Evolutionary conservation across 2,797 vertebrate genomes (phyloP).

Genomic region (Enteromius treurensis): DNA sequence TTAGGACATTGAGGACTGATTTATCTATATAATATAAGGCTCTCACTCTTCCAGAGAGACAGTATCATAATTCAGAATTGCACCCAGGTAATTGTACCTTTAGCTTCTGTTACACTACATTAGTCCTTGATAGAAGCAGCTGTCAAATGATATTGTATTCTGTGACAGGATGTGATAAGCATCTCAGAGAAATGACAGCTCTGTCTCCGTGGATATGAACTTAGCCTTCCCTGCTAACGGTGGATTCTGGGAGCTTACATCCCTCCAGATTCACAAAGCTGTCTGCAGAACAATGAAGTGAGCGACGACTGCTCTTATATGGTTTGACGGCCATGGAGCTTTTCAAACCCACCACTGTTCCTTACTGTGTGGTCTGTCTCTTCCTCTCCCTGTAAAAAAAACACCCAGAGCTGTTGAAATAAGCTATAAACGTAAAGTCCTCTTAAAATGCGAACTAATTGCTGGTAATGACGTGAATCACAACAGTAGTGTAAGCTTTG

Average conservation of each 20-base stretch:
- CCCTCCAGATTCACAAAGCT: constrained; percentile 1
- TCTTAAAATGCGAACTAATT: not conserved
- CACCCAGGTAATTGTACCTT: constrained; percentile 62
- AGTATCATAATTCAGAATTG: constrained; percentile 53
- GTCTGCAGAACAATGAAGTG: constrained; percentile 15
- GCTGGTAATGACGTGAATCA: not conserved
- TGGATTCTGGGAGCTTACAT: not conserved
- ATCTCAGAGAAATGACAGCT: constrained; percentile 39
- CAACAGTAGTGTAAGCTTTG: not conserved
- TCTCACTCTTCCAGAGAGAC: constrained; percentile 60
- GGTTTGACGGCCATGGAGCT: not conserved
- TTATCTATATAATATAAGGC: constrained; percentile 41
- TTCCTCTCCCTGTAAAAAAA: not conserved
- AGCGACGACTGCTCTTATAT: constrained; percentile 9
- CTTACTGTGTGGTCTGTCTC: not conserved
- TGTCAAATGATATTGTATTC: constrained; percentile 44
- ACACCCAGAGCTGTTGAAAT: not conserved
- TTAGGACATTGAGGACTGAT: not conserved
- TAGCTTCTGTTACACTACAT: constrained; percentile 56
- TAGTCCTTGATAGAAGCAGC: constrained; percentile 40
- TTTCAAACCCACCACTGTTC: not conserved
- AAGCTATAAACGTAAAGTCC: not conserved
- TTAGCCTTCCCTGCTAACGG: not conserved
- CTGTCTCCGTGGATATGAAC: constrained; percentile 5
- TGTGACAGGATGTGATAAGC: constrained; percentile 16